phyloP scores from a whole-genome alignment of 1,140 invertebrate genomes.

The Drosophila mauritiana region DNA sequence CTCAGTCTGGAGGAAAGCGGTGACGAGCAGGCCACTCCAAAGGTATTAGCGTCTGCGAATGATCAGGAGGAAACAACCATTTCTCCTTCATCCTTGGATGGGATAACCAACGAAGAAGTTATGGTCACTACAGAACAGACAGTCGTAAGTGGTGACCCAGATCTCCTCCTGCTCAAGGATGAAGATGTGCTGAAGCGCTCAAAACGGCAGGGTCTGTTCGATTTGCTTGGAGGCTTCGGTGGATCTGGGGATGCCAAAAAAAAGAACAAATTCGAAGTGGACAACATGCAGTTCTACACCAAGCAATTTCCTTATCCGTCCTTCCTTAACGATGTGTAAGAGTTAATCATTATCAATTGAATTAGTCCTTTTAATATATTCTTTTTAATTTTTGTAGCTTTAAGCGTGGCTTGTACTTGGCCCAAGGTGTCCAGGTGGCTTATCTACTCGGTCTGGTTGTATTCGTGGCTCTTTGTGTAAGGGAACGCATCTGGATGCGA shows the following conservation, averaged over 20 bases:
- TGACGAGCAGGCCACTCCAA: not conserved
- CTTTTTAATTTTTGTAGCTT: conserved; percentile 84
- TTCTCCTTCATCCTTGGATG: no score
- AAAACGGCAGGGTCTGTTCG: conserved; percentile 68
- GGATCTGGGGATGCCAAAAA: conserved; percentile 11
- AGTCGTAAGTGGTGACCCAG: not conserved
- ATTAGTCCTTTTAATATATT: not conserved
- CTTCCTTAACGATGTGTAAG: conserved; percentile 87
- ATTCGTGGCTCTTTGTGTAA: conserved; percentile 87
- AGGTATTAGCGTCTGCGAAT: not conserved
- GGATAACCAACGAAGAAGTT: conserved; percentile 2
- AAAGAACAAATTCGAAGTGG: conserved; percentile 53
- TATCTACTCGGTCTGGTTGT: conserved; percentile 88
- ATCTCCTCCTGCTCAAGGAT: conserved; percentile 29
- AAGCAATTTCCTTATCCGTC: conserved; percentile 89
- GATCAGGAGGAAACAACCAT: not conserved
- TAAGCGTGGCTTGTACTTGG: conserved; percentile 88
- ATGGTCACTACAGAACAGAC: not conserved
- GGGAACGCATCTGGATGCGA: conserved; percentile 88
- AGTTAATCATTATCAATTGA: conserved; percentile 23
- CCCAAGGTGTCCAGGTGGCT: conserved; percentile 87
- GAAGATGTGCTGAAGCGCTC: conserved; percentile 2
- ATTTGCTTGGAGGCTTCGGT: conserved; percentile 55
- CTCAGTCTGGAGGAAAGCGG: conserved; percentile 7
- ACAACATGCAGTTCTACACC: conserved; percentile 86